phyloP scores from a whole-genome alignment of 2,888 invertebrate genomes.

The Myathropa florea region DNA sequence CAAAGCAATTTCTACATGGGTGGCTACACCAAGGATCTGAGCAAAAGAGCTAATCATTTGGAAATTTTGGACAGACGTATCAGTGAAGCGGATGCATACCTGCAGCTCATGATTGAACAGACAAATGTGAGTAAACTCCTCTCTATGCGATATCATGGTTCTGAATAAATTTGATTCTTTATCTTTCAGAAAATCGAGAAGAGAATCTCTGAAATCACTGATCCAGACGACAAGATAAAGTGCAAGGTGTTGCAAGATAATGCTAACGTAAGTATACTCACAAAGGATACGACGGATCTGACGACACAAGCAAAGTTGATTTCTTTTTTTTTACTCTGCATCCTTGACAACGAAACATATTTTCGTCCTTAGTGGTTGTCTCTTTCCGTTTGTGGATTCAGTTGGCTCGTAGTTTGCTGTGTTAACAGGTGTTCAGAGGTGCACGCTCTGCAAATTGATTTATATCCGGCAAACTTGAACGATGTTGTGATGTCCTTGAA shows the following conservation, averaged over 20 bases:
- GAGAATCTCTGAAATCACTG: constrained; percentile 84
- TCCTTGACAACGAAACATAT: constrained; percentile 56
- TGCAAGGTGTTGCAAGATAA: constrained; percentile 88
- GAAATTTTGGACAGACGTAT: constrained; percentile 93
- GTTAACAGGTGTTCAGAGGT: constrained; percentile 51
- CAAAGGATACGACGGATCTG: background rate
- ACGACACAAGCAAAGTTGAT: background rate
- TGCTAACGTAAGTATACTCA: constrained; percentile 85
- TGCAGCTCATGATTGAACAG: constrained; percentile 97
- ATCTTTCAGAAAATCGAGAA: constrained; percentile 85
- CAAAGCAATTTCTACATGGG: constrained; percentile 78
- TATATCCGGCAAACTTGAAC: constrained; percentile 28
- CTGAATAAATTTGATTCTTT: constrained; percentile 32
- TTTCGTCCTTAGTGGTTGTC: background rate
- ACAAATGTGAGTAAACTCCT: constrained; percentile 84
- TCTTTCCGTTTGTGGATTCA: background rate
- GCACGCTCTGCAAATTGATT: constrained; percentile 31
- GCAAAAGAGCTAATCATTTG: constrained; percentile 80
- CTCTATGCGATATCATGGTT: constrained; percentile 12
- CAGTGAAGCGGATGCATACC: constrained; percentile 96
- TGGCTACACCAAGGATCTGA: constrained; percentile 81
- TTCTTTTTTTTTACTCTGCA: constrained; percentile 70
- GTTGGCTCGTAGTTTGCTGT: constrained; percentile 4
- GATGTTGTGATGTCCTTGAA: constrained; percentile 45
- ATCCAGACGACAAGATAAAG: constrained; percentile 86